These are phyloP conservation scores for Alfaro cultratus DNA, from an alignment of 2,797 vertebrate genomes.

Conservation along the genomic window DNA sequence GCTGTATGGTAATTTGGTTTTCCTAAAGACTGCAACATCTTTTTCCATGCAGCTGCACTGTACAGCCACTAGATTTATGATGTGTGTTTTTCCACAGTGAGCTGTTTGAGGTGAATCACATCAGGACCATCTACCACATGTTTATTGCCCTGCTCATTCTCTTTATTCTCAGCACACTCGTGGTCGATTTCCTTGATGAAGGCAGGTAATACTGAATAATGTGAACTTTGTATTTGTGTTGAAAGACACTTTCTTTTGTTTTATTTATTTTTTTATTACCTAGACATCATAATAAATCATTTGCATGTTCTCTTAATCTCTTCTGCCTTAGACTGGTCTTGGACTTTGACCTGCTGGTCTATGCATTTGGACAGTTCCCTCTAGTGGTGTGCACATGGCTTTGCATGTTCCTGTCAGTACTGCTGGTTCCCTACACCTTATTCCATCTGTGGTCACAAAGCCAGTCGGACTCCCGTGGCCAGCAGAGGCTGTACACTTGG, in stretches of 20 bases:
- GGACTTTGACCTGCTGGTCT: constrained; percentile 92
- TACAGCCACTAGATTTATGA: background rate
- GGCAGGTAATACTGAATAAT: constrained; percentile 86
- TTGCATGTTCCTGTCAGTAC: constrained; percentile 89
- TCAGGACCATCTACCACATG: constrained; percentile 98
- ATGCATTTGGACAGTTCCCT: constrained; percentile 89
- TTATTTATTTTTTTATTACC: background rate
- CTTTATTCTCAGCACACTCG: constrained; percentile 93
- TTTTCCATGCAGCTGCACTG: background rate
- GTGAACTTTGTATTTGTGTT: background rate
- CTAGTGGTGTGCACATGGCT: constrained; percentile 90
- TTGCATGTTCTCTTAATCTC: constrained; percentile 3
- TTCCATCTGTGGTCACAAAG: constrained; percentile 87
- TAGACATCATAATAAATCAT: background rate
- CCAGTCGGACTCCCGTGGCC: constrained; percentile 77
- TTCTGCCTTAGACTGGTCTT: constrained; percentile 86
- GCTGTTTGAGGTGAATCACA: constrained; percentile 97
- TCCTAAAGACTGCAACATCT: background rate
- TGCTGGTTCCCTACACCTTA: constrained; percentile 87
- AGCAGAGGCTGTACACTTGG: constrained; percentile 72
- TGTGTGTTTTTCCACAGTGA: constrained; percentile 80
- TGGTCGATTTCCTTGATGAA: constrained; percentile 95
- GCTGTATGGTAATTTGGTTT: background rate
- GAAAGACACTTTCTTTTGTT: background rate
- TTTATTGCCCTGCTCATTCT: constrained; percentile 96